Evolutionary conservation across 1,140 invertebrate genomes (phyloP).

Genomic region (Oryctes rhinoceros): DNA sequence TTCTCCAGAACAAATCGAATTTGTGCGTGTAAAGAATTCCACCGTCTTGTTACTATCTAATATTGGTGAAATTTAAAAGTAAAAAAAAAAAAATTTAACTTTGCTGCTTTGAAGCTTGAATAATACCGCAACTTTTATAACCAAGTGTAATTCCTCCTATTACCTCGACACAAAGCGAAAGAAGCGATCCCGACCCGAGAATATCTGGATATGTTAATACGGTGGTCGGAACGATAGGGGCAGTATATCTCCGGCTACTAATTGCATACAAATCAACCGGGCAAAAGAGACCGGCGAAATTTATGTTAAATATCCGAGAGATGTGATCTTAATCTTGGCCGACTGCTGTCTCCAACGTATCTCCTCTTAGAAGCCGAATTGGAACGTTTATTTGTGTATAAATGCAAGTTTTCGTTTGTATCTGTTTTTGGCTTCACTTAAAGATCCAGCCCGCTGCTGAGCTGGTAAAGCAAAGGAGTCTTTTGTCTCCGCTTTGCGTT

Average conservation of each 20-base stretch:
- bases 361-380: conserved; percentile 23
- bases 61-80: no score
- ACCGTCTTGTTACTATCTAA: no score
- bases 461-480: not conserved
- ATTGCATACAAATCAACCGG: conserved; percentile 59
- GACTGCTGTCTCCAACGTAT: conserved; percentile 22
- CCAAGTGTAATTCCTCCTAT: no score
- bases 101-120: no score
- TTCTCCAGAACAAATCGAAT: not conserved
- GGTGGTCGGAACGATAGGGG: conserved; percentile 33
- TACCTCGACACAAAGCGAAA: not conserved
- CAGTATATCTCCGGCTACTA: conserved; percentile 53
- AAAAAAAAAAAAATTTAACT: no score
- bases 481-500: not conserved
- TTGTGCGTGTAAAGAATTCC: no score
- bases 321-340: conserved; percentile 58
- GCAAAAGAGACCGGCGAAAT: conserved; percentile 56
- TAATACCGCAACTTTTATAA: no score
- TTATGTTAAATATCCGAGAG: conserved; percentile 57
- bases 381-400: conserved; percentile 37
- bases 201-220: conserved; percentile 50
- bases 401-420: conserved; percentile 10
- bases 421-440: not conserved
- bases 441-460: not conserved
- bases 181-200: not conserved